These are phyloP conservation scores for Serrognathus titanus DNA, from an alignment of 2,888 invertebrate species.

Conservation along the genomic window DNA sequence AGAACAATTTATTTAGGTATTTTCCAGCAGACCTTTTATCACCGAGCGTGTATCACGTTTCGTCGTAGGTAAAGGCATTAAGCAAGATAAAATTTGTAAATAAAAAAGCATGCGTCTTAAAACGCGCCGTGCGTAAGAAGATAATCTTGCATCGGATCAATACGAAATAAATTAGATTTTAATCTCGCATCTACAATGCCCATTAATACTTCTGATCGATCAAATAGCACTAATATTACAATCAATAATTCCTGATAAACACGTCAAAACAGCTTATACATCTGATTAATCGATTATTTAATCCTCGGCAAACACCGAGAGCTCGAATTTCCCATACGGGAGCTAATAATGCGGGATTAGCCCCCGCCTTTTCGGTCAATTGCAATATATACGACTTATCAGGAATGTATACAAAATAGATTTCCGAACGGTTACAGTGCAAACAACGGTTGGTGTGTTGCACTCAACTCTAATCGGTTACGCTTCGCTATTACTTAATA, in stretches of 20 bases:
- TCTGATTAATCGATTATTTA: constrained; percentile 21
- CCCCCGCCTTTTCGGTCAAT: constrained; percentile 5
- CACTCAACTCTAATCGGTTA: no score
- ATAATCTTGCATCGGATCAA: constrained; percentile 10
- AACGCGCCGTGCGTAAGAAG: constrained; percentile 2
- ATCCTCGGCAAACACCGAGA: constrained; percentile 15
- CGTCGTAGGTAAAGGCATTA: neutral
- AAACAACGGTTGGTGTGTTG: no score
- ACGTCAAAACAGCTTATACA: constrained; percentile 21
- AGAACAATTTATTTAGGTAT: neutral
- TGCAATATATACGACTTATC: constrained; percentile 6
- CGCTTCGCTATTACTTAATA: no score
- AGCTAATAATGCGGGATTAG: constrained; percentile 2
- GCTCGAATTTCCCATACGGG: constrained; percentile 12
- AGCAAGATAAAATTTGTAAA: neutral
- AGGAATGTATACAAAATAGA: neutral
- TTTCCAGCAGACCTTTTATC: neutral
- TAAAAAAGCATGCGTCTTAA: neutral
- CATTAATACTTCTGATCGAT: constrained; percentile 20
- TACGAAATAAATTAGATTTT: constrained; percentile 18
- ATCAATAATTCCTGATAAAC: constrained; percentile 21
- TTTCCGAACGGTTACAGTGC: neutral
- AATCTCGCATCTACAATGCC: constrained; percentile 16
- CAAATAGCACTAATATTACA: constrained; percentile 21
- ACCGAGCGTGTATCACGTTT: neutral